These are phyloP conservation scores for Phyllostomus hastatus DNA, from an alignment of 2,113 vertebrate genomes.

Conservation along the genomic window DNA sequence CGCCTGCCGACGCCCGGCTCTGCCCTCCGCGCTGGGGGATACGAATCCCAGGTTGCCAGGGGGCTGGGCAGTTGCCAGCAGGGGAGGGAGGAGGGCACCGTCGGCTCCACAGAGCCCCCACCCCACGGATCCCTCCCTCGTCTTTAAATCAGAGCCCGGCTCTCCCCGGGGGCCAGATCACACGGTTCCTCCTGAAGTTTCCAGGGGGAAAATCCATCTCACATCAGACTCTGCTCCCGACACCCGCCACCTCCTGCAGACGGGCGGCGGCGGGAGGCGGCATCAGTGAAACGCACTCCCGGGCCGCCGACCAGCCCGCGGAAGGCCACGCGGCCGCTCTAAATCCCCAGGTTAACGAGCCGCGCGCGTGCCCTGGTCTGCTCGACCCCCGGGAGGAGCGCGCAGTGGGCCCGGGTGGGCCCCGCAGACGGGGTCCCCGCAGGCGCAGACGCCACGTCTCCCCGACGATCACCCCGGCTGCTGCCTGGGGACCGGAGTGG, in stretches of 20 bases:
- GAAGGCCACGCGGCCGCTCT: not conserved
- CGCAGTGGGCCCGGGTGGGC: not conserved
- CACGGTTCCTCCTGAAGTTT: not conserved
- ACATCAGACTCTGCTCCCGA: conserved; percentile 11
- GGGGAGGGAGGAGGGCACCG: no score
- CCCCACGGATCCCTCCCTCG: no score
- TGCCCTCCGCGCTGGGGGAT: no score
- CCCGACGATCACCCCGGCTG: no score
- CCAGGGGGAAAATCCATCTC: not conserved
- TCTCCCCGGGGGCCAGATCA: not conserved
- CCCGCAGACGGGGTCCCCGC: not conserved
- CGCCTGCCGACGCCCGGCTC: no score
- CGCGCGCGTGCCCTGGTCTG: not conserved
- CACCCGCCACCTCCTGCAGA: conserved; percentile 12
- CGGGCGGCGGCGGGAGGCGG: conserved; percentile 17
- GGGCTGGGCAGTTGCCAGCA: no score
- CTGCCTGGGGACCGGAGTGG: not conserved
- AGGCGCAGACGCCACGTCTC: no score
- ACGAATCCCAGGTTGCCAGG: no score
- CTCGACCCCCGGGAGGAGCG: not conserved
- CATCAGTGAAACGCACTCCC: conserved; percentile 28
- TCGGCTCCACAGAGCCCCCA: accelerated
- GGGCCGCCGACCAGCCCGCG: conserved; percentile 51
- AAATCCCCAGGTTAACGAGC: conserved; percentile 35
- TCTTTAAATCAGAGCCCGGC: not conserved